Conservation (phyloP, 2,888 invertebrate species). For the Hirtodrosophila duncani region DNA sequence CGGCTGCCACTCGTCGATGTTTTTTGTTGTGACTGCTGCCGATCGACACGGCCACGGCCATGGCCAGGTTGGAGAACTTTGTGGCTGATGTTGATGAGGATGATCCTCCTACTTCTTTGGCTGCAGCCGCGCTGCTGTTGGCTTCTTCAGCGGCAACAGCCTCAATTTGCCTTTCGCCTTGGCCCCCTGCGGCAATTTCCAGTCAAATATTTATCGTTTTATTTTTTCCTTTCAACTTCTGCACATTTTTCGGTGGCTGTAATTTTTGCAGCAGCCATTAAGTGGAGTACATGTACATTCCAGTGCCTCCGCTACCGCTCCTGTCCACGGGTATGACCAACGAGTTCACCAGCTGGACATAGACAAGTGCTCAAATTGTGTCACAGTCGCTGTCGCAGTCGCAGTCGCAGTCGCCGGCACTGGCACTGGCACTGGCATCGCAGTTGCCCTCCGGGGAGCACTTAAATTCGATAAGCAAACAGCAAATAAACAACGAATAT, state of each 20-base stretch:
- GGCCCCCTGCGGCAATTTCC: constrained; percentile 40
- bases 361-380: background rate
- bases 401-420: too few relatives aligned
- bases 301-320: too few relatives aligned
- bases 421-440: too few relatives aligned
- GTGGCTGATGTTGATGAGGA: constrained; percentile 42
- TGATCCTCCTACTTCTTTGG: constrained; percentile 37
- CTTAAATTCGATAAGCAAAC: constrained; percentile 35
- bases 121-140: constrained; percentile 13
- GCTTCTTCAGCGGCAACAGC: constrained; percentile 52
- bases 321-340: too few relatives aligned
- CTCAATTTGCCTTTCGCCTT: constrained; percentile 52
- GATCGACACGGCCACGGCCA: constrained; percentile 56
- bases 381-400: constrained; percentile 14
- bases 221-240: constrained; percentile 16
- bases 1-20: constrained; percentile 68
- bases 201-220: constrained; percentile 48
- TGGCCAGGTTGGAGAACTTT: background rate
- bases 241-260: constrained; percentile 48
- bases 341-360: too few relatives aligned
- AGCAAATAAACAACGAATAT: constrained; percentile 7
- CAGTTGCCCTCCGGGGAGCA: constrained; percentile 23
- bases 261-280: constrained; percentile 51
- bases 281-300: constrained; percentile 9
- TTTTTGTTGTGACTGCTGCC: constrained; percentile 33